Percentiles rank a stretch among this genome's conserved stretches.
These are phyloP conservation scores for Eulemur mongoz DNA, from an alignment of 2,797 vertebrate genomes.

Conservation along the genomic window DNA sequence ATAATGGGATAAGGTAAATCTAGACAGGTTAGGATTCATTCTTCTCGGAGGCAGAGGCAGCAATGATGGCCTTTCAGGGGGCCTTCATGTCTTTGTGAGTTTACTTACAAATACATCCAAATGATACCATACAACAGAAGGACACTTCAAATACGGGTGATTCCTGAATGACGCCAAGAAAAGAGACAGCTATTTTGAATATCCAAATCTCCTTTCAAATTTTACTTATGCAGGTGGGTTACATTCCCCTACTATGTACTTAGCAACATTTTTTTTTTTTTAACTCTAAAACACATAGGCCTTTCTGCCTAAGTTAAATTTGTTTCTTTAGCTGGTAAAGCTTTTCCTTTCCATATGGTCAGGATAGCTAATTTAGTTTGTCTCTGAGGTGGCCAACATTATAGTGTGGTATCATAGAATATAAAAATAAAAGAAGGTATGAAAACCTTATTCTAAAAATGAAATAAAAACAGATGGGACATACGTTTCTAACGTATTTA, in stretches of 20 bases:
- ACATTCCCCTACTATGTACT: conserved; percentile 73
- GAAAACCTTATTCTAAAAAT: conserved; percentile 89
- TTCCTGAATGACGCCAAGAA: conserved; percentile 75
- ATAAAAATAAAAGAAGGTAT: conserved; percentile 87
- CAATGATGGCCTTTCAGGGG: not conserved
- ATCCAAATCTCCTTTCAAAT: conserved; percentile 71
- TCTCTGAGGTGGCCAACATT: conserved; percentile 87
- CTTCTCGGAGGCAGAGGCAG: not conserved
- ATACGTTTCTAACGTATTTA: conserved; percentile 88
- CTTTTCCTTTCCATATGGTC: conserved; percentile 86
- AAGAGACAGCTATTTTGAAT: conserved; percentile 74
- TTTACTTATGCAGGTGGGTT: conserved; percentile 80
- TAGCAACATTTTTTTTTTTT: conserved; percentile 62
- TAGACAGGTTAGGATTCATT: conserved; percentile 28
- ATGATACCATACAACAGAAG: conserved; percentile 52
- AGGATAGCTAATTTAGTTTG: conserved; percentile 86
- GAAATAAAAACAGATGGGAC: conserved; percentile 87
- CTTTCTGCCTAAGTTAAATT: conserved; percentile 84
- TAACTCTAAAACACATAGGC: conserved; percentile 82
- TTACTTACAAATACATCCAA: conserved; percentile 66
- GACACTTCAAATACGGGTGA: conserved; percentile 64
- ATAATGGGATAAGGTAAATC: not conserved
- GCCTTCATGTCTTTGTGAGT: not conserved
- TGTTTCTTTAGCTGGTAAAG: conserved; percentile 84
- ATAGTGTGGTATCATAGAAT: conserved; percentile 85